Evolutionary conservation across 2,113 vertebrate genomes (phyloP).

Genomic region (Morphnarchus princeps): DNA sequence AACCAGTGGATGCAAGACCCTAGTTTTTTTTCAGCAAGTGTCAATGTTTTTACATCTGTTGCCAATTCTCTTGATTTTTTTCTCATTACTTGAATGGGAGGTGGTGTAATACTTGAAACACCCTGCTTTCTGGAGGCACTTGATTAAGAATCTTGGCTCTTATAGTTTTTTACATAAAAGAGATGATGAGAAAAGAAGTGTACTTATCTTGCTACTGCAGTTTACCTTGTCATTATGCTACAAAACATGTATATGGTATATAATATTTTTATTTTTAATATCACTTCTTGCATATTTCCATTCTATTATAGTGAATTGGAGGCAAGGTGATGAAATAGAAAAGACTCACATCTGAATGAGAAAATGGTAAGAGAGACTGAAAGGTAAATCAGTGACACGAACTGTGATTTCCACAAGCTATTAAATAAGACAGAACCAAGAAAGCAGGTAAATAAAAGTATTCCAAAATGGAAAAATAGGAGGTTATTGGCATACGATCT

Average conservation of each 20-base stretch:
- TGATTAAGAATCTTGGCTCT: neutral
- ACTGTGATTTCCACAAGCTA: neutral
- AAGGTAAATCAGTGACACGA: neutral
- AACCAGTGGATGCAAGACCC: neutral
- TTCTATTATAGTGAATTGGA: neutral
- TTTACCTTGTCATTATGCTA: neutral
- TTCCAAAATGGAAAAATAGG: neutral
- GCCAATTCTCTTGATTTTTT: neutral
- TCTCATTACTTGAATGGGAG: neutral
- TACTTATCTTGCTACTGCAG: neutral
- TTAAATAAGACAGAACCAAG: neutral
- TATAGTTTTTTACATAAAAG: neutral
- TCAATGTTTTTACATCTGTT: neutral
- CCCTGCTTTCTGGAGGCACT: neutral
- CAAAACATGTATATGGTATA: neutral
- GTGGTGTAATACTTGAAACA: neutral
- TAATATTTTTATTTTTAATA: conserved; percentile 1
- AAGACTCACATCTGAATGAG: neutral
- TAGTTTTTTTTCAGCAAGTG: neutral
- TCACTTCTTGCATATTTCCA: neutral
- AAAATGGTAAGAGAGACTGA: neutral
- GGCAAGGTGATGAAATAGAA: neutral
- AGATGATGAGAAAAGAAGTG: neutral
- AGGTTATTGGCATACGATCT: neutral
- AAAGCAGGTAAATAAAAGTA: neutral